Base-by-base conservation (phyloP, 1,140 invertebrate genomes). In the Eumaeus atala region DNA sequence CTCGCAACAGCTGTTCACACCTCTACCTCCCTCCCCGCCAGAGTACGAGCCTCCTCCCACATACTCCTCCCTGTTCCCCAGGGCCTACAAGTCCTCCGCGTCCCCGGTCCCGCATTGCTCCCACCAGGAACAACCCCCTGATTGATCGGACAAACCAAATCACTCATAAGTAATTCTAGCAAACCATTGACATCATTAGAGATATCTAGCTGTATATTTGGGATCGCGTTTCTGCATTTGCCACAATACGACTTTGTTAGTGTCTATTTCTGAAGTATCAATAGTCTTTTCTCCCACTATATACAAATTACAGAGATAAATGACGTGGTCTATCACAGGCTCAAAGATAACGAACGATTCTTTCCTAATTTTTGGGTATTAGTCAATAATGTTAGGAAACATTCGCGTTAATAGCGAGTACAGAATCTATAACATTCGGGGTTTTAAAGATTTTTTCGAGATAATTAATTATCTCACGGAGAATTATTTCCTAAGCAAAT, bases 31-130 rank as follows among this genome's bases (percentile, higher is more conserved):
- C 3, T 67, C 77, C 0, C 80, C 80, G 0, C 80, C 80, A 1
- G 78, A 77, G 51, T 86, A 84, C 65, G 83, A 86, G 21, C 79
- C 80, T 0, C 83, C 83, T 0, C 83, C 83, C 0, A 77, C 83
- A 1, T 86, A 86, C 62, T 83, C 80, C 54, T 84, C 83, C 0
- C 67, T 86, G 0, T 86, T 86, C 67, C 83, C 83, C 0, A 60
- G 80, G 36, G 79, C 83, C n/a, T 84, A 70, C 68, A 86, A 86
- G 49, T 80, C 79, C 0, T 78, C 77, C 6, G 74, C 79, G 1
- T 77, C 77, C 0, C 77, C 83, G 0, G 71, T 81, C 8, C 78
- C 80, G 11, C 80, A 86, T 65, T 84, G 79, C 76, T 86, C 83
- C 11, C 77, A 84, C 56, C 72, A 84, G 21, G 21, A 28, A 21